A percentile compares a stretch with the other conserved stretches of the same genome.
These are phyloP conservation scores for Sebastes iracundus DNA, from an alignment of 2,797 vertebrate genomes.

Conservation along the genomic window DNA sequence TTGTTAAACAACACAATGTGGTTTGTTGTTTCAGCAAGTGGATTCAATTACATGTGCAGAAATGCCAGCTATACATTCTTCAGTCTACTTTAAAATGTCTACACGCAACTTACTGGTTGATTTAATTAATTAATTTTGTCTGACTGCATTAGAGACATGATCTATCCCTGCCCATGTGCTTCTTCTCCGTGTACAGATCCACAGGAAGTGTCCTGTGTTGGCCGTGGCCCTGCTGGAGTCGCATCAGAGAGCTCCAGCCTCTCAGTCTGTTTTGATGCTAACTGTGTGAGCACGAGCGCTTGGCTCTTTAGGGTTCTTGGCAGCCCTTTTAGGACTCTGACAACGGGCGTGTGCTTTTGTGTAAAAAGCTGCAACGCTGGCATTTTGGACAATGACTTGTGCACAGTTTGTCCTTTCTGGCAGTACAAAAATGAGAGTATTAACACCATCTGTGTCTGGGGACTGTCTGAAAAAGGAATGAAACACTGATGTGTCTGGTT, in stretches of 20 bases:
- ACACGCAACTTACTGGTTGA: neutral
- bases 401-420: conserved; percentile 22
- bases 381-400: conserved; percentile 42
- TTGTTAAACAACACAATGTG: neutral
- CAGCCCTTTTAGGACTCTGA: conserved; percentile 25
- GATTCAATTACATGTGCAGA: neutral
- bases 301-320: conserved; percentile 35
- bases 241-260: conserved; percentile 31
- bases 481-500: neutral
- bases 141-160: neutral
- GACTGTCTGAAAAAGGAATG: neutral
- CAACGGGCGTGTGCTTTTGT: conserved; percentile 24
- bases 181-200: neutral
- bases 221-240: conserved; percentile 19
- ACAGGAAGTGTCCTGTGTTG: conserved; percentile 13
- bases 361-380: conserved; percentile 37
- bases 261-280: conserved; percentile 30
- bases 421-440: conserved; percentile 9
- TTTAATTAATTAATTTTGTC: too few species aligned
- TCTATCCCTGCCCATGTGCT: neutral
- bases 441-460: conserved; percentile 12
- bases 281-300: conserved; percentile 37
- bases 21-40: neutral
- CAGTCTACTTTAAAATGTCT: neutral
- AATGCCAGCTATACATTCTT: neutral